Base-by-base conservation (phyloP, 1,140 invertebrate genomes). In the Atopsyche davidsoni region DNA sequence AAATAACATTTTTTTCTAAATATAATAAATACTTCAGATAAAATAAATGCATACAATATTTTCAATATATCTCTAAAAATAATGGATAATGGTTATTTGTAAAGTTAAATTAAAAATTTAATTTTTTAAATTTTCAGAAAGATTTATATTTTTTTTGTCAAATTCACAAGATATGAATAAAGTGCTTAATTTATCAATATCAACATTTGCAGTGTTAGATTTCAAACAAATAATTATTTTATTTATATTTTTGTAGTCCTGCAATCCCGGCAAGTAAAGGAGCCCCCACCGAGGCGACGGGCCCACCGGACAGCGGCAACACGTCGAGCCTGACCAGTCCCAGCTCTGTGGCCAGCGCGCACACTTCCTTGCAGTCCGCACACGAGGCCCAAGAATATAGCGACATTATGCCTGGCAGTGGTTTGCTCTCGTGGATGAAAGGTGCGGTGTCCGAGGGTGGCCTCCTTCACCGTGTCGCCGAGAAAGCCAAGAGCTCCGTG, bases 401-500 rank as follows among this genome's bases (percentile, higher is more conserved):
- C 4, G 70, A 74, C 51, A 58, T 69, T 36, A 72, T 72, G 70
- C 71, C 71, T 3, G 70, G 71, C 11, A 73, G 70, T 52, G 75
- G 75, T 9, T 55, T 80, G 11, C 66, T 80, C 9, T 76, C 76
- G 2, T 77, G 77, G 75, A 67, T 80, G 61, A 77, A 76, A 62
- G 77, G 75, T 10, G 77, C 77, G 0, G 72, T 80, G 13, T 66
- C 72, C 4, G 66, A 51, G 42, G 61, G 59, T 9, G 81, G 76
- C 31, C 59, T 72, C 1, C 58, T 74, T 24, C 69, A 72, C 23
- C 59, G 62, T 2, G 69, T 74, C 1, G 72, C 69, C 0, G 87
- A 91, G 60, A 89, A 87, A 63, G 87, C 88, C 0, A 89, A 87
- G 69, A 87, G 73, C 63, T 89, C 86, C 7, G 82, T 92, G 0